A percentile compares a stretch with the other conserved stretches of the same genome.
These are phyloP conservation scores for Sebastolobus altivelis DNA, from an alignment of 2,797 vertebrate genomes.

Conservation along the genomic window DNA sequence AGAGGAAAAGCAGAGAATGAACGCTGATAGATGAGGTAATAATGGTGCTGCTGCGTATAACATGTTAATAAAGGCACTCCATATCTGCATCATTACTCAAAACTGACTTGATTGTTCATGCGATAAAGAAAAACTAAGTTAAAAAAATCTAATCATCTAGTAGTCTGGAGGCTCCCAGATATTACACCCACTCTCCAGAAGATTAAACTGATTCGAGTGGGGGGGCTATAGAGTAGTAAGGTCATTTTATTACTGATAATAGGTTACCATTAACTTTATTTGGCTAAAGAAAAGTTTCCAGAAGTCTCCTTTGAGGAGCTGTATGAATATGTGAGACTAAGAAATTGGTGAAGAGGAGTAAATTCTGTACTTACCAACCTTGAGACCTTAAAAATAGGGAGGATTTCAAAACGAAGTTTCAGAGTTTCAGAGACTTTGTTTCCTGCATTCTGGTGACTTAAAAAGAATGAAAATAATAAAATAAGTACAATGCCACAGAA, in stretches of 20 bases:
- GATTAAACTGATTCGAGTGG: conserved; percentile 7
- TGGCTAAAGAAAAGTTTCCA: background rate
- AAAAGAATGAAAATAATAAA: no score
- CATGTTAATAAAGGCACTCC: conserved; percentile 37
- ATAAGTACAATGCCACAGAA: no score
- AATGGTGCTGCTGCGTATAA: conserved; percentile 33
- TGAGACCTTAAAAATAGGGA: no score
- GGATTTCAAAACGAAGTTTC: no score
- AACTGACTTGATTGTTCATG: conserved; percentile 34
- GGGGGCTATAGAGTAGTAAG: background rate
- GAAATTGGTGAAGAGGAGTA: background rate
- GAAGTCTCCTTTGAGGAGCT: background rate
- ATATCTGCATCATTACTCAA: conserved; percentile 40
- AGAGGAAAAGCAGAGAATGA: conserved; percentile 31
- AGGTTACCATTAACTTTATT: background rate
- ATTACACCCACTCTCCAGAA: conserved; percentile 3
- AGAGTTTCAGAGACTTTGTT: no score
- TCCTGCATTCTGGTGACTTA: no score
- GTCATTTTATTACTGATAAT: background rate
- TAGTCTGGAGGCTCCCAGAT: conserved; percentile 1
- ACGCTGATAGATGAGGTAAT: conserved; percentile 58
- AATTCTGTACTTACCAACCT: no score
- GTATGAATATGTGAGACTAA: background rate
- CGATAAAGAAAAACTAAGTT: conserved; percentile 11
- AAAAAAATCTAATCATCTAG: conserved; percentile 16